These are phyloP conservation scores for Hypolimnas misippus DNA, from an alignment of 2,888 invertebrate genomes.

Conservation along the genomic window DNA sequence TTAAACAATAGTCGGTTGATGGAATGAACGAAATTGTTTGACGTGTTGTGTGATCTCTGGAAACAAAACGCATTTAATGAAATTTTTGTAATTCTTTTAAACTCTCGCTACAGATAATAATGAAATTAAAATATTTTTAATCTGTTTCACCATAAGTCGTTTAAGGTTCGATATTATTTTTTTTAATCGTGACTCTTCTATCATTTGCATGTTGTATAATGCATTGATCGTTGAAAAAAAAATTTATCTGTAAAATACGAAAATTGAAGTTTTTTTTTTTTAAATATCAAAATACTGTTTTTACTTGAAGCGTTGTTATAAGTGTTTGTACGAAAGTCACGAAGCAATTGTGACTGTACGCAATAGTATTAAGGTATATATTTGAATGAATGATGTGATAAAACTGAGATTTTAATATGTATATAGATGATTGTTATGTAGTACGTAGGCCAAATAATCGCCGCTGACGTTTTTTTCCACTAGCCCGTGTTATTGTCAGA, in stretches of 20 bases:
- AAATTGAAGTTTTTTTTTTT: not conserved
- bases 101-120: not conserved
- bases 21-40: slow-evolving; percentile 21
- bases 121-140: slow-evolving; percentile 3
- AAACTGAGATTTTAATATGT: slow-evolving; percentile 71
- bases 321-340: slow-evolving; percentile 42
- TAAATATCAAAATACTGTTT: not conserved
- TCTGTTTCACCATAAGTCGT: not conserved
- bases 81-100: not conserved
- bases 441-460: slow-evolving; percentile 50
- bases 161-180: not conserved
- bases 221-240: not conserved
- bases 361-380: slow-evolving; percentile 58
- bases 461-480: slow-evolving; percentile 29
- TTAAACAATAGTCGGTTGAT: slow-evolving; percentile 40
- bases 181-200: not conserved
- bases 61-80: slow-evolving; percentile 3
- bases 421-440: slow-evolving; percentile 60
- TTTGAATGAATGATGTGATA: slow-evolving; percentile 82
- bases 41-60: slow-evolving; percentile 15
- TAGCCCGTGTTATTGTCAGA: not conserved
- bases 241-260: not conserved
- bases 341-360: slow-evolving; percentile 42
- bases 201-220: not conserved
- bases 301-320: slow-evolving; percentile 13